Evolutionary conservation across 2,888 invertebrate species (phyloP), one percentile per base, ranked within the genome.

Genomic region (Cremastinae sp.): DNA sequence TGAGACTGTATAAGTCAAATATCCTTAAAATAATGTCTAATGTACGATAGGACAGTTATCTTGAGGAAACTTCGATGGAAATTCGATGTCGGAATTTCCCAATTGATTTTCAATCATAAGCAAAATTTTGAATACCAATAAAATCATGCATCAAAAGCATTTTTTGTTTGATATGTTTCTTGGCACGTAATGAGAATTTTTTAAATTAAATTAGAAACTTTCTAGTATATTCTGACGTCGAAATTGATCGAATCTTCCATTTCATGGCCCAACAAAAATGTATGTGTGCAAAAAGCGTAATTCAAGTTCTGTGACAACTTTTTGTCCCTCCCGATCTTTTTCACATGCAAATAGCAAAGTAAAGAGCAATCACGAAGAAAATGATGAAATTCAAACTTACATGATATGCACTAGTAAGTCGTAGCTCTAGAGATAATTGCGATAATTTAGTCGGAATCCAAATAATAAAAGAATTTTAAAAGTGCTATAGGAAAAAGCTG

Each of bases 1-100:
- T 5, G 45, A 12, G 45, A 45, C 45, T 45, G 45, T 45, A 45
- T 45, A 45, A 10, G 45, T 45, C 14, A 12, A 45, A 45, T 45
- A 45, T 45, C 12, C 45, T 45, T 12, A 12, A 12, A 12, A 45
- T 41, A 28, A 2, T 28, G 28, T 28, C 2, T 28, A 28, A 28
- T 28, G 5, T 28, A 28, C 28, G 28, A 28, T 28, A 28, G 28
- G 28, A 28, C 28, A 5, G 28, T 28, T 28, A 28, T 28, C n/a
- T n/a, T 28, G 28, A 28, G 2, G 28, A 28, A 28, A 28, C 5
- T 28, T 28, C 28, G 28, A 28, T 28, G 28, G 5, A 28, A 28
- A 28, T 5, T 28, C 28, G 28, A 5, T 28, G 28, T 28, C 28
- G 5, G 28, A 28, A 28, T 3, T 28, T 3, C 28, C 28, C 2